Percentiles rank a stretch among this genome's conserved stretches.
phyloP scores from a whole-genome alignment of 2,888 invertebrate species.

The Pemphredon lugubris region DNA sequence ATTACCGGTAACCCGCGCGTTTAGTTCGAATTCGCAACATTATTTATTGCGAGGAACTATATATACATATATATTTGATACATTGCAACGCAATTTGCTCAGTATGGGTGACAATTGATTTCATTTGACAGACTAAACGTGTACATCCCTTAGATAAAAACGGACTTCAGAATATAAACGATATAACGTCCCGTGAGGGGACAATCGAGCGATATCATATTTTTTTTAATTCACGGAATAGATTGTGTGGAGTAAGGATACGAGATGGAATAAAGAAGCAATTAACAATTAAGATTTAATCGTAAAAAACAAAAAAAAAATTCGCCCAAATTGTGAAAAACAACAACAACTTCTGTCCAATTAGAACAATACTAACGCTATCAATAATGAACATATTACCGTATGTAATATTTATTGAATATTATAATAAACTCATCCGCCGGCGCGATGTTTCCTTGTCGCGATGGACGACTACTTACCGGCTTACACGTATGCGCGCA shows the following conservation, averaged over 20 bases:
- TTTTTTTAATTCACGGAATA: constrained; percentile 42
- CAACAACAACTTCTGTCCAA: constrained; percentile 77
- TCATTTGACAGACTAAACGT: constrained; percentile 13
- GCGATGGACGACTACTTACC: constrained; percentile 23
- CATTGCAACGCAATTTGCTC: constrained; percentile 45
- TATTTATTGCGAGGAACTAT: constrained; percentile 16
- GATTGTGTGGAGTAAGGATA: constrained; percentile 34
- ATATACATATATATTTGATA: constrained; percentile 50
- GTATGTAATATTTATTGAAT: constrained; percentile 78
- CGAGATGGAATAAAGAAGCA: constrained; percentile 18
- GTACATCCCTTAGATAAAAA: constrained; percentile 11
- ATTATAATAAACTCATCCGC: constrained; percentile 67
- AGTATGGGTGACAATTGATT: constrained; percentile 40
- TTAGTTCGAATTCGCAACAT: constrained; percentile 11
- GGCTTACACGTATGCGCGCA: constrained; percentile 13
- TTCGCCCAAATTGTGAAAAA: constrained; percentile 58
- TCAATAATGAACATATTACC: constrained; percentile 72
- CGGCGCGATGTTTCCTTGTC: constrained; percentile 66
- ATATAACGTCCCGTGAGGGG: constrained; percentile 11
- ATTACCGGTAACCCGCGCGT: constrained; percentile 11
- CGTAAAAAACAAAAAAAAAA: too few species aligned
- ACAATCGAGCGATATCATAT: constrained; percentile 50
- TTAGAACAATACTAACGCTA: constrained; percentile 78
- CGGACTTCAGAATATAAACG: constrained; percentile 3
- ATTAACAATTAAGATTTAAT: constrained; percentile 43